Percentiles rank a stretch among this genome's conserved stretches.
Evolutionary conservation across 2,113 vertebrate species (phyloP).

Genomic region (Acinonyx jubatus): DNA sequence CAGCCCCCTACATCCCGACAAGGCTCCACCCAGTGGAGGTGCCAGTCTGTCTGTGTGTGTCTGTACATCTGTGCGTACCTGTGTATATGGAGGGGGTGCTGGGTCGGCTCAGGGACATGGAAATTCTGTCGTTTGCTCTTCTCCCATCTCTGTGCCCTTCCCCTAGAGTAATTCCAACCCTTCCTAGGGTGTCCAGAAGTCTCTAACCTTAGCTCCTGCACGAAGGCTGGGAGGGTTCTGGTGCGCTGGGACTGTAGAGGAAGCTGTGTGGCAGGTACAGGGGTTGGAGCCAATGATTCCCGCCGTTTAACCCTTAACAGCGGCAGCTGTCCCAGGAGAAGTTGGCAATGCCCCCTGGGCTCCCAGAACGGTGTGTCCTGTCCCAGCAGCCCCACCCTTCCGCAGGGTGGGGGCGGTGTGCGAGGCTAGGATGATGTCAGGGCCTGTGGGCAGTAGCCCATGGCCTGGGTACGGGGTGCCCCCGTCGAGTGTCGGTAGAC

Average conservation of each 20-base stretch:
- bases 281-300: neutral
- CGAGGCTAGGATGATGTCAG: neutral
- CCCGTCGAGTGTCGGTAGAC: neutral
- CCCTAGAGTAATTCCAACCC: neutral
- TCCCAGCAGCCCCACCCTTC: neutral
- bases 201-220: neutral
- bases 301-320: neutral
- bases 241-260: neutral
- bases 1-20: neutral
- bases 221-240: neutral
- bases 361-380: conserved; percentile 11
- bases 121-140: neutral
- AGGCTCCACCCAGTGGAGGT: neutral
- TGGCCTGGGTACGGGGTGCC: neutral
- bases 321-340: conserved; percentile 10
- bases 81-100: too few species aligned
- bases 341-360: neutral
- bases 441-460: neutral
- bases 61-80: neutral
- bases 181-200: neutral
- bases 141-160: neutral
- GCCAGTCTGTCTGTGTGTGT: fast-evolving
- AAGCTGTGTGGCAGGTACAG: neutral
- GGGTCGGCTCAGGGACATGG: neutral
- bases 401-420: neutral